Percentiles rank a stretch among this genome's conserved stretches.
These are phyloP conservation scores for Temnothorax curvispinosus DNA, from an alignment of 1,140 invertebrate genomes.

Conservation along the genomic window DNA sequence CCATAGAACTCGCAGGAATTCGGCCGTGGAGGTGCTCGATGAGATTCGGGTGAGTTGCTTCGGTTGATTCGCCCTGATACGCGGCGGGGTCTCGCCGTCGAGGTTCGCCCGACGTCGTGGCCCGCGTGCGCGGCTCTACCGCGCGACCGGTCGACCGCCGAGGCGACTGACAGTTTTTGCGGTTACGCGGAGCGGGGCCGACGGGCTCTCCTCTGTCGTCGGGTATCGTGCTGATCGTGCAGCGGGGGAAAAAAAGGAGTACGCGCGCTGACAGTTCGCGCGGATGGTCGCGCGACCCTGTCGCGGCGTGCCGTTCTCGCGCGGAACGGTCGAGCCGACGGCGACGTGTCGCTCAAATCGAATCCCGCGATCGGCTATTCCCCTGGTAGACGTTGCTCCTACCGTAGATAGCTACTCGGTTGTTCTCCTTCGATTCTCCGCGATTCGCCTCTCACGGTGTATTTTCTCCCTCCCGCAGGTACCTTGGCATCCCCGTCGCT, in stretches of 20 bases:
- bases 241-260: slow-evolving; percentile 22
- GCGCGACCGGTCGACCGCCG: not conserved
- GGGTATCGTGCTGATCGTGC: not conserved
- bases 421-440: too few relatives aligned
- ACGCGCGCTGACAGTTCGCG: slow-evolving; percentile 44
- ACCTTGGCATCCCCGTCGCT: slow-evolving; percentile 26
- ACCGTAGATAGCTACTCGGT: too few relatives aligned
- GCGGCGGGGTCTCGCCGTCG: not conserved
- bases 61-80: slow-evolving; percentile 51
- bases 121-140: not conserved
- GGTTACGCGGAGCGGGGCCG: slow-evolving; percentile 41
- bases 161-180: slow-evolving; percentile 55
- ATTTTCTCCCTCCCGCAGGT: slow-evolving; percentile 3
- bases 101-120: not conserved
- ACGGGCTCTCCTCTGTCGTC: slow-evolving; percentile 38
- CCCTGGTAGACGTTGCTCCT: too few relatives aligned
- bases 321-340: not conserved
- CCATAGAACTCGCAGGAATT: slow-evolving; percentile 68
- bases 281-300: not conserved
- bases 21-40: slow-evolving; percentile 63
- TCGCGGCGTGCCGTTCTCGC: not conserved
- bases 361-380: not conserved
- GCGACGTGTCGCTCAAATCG: not conserved
- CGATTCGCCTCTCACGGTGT: not conserved
- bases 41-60: slow-evolving; percentile 70